Conservation (phyloP, 2,113 vertebrate genomes). For the Tupaia tana region DNA sequence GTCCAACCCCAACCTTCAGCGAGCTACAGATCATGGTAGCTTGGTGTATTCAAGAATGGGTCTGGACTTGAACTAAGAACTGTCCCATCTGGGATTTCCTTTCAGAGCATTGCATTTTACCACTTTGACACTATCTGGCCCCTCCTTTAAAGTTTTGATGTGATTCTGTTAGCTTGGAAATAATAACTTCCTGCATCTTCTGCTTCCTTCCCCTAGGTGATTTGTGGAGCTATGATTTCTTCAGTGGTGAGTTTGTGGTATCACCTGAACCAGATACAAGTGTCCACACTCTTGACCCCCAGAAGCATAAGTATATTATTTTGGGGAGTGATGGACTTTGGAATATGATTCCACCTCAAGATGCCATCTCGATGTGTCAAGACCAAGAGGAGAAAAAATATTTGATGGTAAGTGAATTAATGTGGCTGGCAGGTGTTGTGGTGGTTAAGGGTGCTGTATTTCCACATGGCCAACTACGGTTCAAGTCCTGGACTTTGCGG, state of each 20-base stretch:
- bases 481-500: no score
- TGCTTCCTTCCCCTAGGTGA: constrained; percentile 88
- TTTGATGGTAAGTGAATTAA: constrained; percentile 83
- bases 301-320: constrained; percentile 95
- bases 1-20: no score
- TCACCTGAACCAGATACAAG: constrained; percentile 98
- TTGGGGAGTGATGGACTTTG: constrained; percentile 98
- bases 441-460: no score
- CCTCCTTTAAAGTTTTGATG: constrained; percentile 22
- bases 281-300: constrained; percentile 95
- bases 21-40: no score
- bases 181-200: neutral
- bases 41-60: no score
- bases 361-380: constrained; percentile 96
- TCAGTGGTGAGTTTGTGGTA: constrained; percentile 98
- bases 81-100: no score
- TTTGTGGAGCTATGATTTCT: constrained; percentile 99
- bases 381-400: constrained; percentile 93
- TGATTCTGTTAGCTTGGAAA: constrained; percentile 17
- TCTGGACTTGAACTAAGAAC: no score
- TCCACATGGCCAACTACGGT: no score
- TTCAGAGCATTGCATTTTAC: no score
- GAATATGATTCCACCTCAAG: constrained; percentile 99
- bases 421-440: no score
- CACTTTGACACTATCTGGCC: no score